Evolutionary conservation across 2,888 invertebrate genomes (phyloP), one percentile per base, ranked within the genome.

Genomic region (Eugnorisma glareosa): DNA sequence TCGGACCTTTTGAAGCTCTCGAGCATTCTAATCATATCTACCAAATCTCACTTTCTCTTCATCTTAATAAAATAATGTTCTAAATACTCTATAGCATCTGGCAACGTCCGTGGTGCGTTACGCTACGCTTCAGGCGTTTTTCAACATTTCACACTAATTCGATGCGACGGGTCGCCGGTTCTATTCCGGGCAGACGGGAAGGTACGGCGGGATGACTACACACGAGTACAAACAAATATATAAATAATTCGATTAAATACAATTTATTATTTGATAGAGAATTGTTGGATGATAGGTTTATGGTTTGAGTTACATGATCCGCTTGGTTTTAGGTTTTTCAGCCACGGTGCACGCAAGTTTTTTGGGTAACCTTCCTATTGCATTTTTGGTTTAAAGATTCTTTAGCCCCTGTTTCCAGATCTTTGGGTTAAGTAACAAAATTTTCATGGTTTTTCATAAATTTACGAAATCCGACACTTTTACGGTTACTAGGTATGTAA

Each of bases 91-190:
- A 72, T 83, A 83, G 74, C 83, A 90, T 89, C 91, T 90, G 92
- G 91, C 92, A 89, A 76, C 80, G 87, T 84, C 79, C 40, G 78
- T 70, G 77, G 73, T 76, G 84, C 89, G 90, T 82, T 88, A 90
- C 93, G 88, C 77, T 88, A 85, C 88, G 88, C 89, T 87, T 83
- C 87, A 90, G 91, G 93, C 93, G 94, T 95, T 96, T 96, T 96
- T 95, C 95, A 92, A 90, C 91, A 91, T 94, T 95, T 95, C 93
- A 95, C 94, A 92, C 94, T 96, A 96, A 96, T 96, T 95, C 94
- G 90, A 95, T 92, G 91, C 92, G 96, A 96, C 96, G 92, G 94
- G 91, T 93, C 93, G 91, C 92, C 93, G 90, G 93, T 94, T 95
- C 96, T 96, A 96, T 96, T 96, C 95, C 95, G 93, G 94, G 94